A percentile compares a stretch with the other conserved stretches of the same genome.
Evolutionary conservation across 1,140 invertebrate genomes (phyloP).

Genomic region (Drosophila pachea): DNA sequence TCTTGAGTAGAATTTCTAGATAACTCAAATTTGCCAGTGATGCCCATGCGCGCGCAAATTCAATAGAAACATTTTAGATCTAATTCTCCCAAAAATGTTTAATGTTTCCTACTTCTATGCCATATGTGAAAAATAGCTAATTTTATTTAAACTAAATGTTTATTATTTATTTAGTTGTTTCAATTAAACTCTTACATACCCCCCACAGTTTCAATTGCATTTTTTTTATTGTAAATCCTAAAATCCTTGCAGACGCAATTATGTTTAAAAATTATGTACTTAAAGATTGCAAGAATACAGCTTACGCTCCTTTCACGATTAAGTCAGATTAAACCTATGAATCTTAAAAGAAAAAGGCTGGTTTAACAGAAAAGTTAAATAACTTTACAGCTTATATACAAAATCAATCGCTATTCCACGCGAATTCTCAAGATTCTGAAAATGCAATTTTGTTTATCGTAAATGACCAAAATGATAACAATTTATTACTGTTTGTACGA

Average conservation of each 20-base stretch:
- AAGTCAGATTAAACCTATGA: neutral
- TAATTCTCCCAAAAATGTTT: neutral
- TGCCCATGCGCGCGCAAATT: slow-evolving; percentile 6
- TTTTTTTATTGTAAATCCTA: slow-evolving; percentile 6
- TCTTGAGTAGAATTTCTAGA: neutral
- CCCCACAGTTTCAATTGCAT: neutral
- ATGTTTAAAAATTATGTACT: neutral
- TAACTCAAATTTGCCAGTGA: slow-evolving; percentile 7
- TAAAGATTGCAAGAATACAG: neutral
- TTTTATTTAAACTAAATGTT: neutral
- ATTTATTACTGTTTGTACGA: slow-evolving; percentile 72
- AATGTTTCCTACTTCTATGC: neutral
- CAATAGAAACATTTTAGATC: neutral
- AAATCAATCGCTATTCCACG: neutral
- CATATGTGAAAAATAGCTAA: too few relatives aligned
- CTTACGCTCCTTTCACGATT: neutral
- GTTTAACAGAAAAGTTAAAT: neutral
- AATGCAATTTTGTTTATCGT: neutral
- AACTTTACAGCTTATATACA: slow-evolving; percentile 6
- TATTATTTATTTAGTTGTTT: slow-evolving; percentile 9
- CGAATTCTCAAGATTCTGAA: neutral
- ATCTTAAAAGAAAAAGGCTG: neutral
- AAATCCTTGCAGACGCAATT: neutral
- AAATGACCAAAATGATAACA: slow-evolving; percentile 37
- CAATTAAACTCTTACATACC: slow-evolving; percentile 8